Evolutionary conservation across 2,888 invertebrate genomes (phyloP), one percentile per base, ranked within the genome.

Genomic region (Cheiracanthium punctorium): DNA sequence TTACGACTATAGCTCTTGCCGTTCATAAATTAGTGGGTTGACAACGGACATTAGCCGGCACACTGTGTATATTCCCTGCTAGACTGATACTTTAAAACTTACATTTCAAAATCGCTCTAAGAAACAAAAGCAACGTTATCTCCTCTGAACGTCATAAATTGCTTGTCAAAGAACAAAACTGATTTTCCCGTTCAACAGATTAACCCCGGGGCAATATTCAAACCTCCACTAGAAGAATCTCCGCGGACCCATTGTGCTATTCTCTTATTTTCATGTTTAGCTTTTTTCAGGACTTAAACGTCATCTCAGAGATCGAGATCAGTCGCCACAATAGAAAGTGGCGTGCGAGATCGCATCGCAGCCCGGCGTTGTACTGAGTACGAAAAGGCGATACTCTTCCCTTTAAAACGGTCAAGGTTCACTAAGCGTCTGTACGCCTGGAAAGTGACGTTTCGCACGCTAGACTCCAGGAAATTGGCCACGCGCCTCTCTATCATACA

Each of bases 271-370:
- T 58, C 58, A 58, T 58, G 58, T 20, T 32, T 69, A 33, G 33
- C 5, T 33, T 69, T 37, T 69, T 30, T 14, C 43, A 1, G 29
- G 17, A 43, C 67, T 67, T 67, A 76, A 75, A 28, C 65, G 12
- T 37, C 41, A 65, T 75, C 64, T 1, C n/a, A 17, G 58, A 37
- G 52, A 80, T 80, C 71, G 58, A n/a, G 80, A 29, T 72, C 71
- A 37, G 72, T 64, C 69, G 20, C n/a, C 48, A 43, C 67, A 69
- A 70, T 64, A 71, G 30, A 64, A 71, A 24, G 58, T 71, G 8
- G 37, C 79, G 70, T 71, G 58, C 41, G 17, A 58, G 69, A 37
- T 69, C 69, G 17, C 69, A 69, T 69, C 52, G 58, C 52, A 14
- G 43, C 58, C 14, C 71, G 30, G 41, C 65, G 65, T 73, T 58